Evolutionary conservation across 2,113 vertebrate species (phyloP).

Genomic region (Salvelinus sp.): DNA sequence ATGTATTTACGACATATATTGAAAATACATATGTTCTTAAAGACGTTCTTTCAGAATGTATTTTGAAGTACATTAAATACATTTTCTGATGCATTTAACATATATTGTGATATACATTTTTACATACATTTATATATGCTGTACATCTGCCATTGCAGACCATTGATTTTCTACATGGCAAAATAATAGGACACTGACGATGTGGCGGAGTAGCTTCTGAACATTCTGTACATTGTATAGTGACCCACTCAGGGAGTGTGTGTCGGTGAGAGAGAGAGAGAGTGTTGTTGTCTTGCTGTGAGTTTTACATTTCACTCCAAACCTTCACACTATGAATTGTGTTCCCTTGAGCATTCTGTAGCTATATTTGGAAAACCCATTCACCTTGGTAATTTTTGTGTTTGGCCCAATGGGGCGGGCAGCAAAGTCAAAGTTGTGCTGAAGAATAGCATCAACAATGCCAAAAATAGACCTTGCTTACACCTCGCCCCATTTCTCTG

Average conservation of each 20-base stretch:
- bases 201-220: constrained; percentile 19
- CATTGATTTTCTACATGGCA: constrained; percentile 30
- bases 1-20: too few relatives aligned
- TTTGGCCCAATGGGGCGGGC: background rate
- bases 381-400: constrained; percentile 16
- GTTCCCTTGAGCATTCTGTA: background rate
- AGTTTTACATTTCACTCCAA: background rate
- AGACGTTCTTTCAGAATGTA: too few relatives aligned
- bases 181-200: constrained; percentile 31
- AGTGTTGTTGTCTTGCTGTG: background rate
- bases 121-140: constrained; percentile 45
- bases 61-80: too few relatives aligned
- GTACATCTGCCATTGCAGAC: constrained; percentile 14
- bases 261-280: too few relatives aligned
- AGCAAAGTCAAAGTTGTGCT: background rate
- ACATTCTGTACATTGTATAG: background rate
- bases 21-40: too few relatives aligned
- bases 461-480: constrained; percentile 16
- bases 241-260: constrained; percentile 4
- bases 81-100: too few relatives aligned
- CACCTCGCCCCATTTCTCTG: constrained; percentile 14
- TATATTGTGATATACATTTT: too few relatives aligned
- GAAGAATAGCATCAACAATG: background rate
- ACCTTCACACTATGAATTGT: background rate
- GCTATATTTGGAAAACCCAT: constrained; percentile 13